Evolutionary conservation across 1,140 invertebrate genomes (phyloP).

Genomic region (Gonatopus flavifemur): DNA sequence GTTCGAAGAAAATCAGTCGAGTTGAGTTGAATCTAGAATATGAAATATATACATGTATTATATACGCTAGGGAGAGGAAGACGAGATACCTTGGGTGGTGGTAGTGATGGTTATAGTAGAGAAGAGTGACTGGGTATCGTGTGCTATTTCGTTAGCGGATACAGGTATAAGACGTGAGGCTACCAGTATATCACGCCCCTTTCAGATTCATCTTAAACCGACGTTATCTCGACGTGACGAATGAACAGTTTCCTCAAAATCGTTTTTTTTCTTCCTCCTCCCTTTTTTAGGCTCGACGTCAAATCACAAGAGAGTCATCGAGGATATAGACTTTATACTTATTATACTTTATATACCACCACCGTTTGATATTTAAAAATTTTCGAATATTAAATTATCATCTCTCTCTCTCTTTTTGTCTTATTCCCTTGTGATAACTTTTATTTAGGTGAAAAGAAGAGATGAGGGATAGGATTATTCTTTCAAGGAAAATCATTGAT

Average conservation of each 20-base stretch:
- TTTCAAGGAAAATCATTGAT: too few relatives aligned
- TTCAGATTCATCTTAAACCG: constrained; percentile 12
- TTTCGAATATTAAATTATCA: too few relatives aligned
- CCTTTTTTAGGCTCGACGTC: too few relatives aligned
- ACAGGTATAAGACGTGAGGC: constrained; percentile 1
- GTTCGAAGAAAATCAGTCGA: constrained; percentile 7
- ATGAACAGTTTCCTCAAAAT: constrained; percentile 22
- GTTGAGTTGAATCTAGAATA: neutral
- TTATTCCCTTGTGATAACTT: too few relatives aligned
- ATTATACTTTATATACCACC: too few relatives aligned
- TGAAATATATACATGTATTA: neutral
- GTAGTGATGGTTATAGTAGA: constrained; percentile 4
- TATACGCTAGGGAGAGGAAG: neutral
- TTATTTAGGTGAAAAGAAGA: too few relatives aligned
- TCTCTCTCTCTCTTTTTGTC: too few relatives aligned
- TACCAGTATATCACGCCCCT: constrained; percentile 11
- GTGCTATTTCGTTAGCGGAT: constrained; percentile 15
- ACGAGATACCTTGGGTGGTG: constrained; percentile 3
- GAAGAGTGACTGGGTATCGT: neutral
- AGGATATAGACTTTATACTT: too few relatives aligned
- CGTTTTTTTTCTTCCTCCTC: too few relatives aligned
- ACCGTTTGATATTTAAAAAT: too few relatives aligned
- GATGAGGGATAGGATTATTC: too few relatives aligned
- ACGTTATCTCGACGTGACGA: constrained; percentile 26
- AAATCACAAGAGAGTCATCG: too few relatives aligned